phyloP scores from a whole-genome alignment of 64 coral and sea anemone genomes.

The Trachythela sp. region DNA sequence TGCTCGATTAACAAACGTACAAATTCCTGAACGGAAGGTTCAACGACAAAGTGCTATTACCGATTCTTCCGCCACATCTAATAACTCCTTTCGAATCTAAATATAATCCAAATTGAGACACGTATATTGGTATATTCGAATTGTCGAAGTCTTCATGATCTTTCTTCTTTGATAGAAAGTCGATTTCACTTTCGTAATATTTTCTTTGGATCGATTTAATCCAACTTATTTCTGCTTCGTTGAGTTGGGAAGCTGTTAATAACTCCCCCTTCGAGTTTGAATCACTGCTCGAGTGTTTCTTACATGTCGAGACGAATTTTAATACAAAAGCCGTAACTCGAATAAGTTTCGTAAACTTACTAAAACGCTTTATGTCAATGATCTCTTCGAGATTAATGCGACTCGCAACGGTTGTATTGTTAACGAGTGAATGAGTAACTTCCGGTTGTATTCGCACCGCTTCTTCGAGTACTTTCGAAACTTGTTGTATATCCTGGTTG shows the following conservation, averaged over 20 bases:
- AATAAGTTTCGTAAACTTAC: not conserved
- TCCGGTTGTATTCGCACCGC: not conserved
- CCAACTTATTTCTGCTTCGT: not conserved
- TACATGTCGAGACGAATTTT: not conserved
- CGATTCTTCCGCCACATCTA: not conserved
- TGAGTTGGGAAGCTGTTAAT: not conserved
- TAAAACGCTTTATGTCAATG: not conserved
- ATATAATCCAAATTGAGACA: not conserved
- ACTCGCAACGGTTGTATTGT: not conserved
- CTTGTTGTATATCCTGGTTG: not conserved
- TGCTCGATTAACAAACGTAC: too few relatives aligned
- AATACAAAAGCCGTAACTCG: not conserved
- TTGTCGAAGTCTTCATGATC: not conserved
- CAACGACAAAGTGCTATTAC: not conserved
- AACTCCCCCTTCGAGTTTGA: not conserved
- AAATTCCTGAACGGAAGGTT: too few relatives aligned
- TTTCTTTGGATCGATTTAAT: not conserved
- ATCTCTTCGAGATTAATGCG: not conserved
- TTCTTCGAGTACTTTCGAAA: too few relatives aligned
- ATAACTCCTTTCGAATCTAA: not conserved
- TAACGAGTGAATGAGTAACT: not conserved
- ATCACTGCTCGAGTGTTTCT: not conserved
- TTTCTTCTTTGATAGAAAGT: not conserved
- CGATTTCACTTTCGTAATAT: not conserved
- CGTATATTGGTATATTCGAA: not conserved